phyloP scores from a whole-genome alignment of 2,113 vertebrate species.

The Trematocara nigrifrons region DNA sequence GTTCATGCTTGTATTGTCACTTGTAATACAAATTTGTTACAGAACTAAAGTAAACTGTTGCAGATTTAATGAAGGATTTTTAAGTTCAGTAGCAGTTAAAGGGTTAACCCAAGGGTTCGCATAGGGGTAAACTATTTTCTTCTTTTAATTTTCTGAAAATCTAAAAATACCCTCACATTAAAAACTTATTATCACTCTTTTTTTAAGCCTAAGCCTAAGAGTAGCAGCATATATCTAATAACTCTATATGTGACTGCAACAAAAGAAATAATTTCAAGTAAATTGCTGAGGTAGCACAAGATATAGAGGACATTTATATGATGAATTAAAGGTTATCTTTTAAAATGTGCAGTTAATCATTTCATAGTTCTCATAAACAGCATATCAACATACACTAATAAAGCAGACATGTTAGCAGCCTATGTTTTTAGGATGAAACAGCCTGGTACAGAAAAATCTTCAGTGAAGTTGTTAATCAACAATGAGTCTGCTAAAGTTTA shows the following conservation, averaged over 20 bases:
- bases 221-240: constrained; percentile 3
- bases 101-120: background rate
- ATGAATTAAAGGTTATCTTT: background rate
- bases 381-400: background rate
- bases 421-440: background rate
- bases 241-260: background rate
- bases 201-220: background rate
- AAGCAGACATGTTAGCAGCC: background rate
- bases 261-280: background rate
- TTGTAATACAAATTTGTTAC: background rate
- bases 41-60: background rate
- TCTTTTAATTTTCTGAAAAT: background rate
- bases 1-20: background rate
- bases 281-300: background rate
- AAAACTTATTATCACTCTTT: background rate
- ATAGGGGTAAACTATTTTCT: constrained; percentile 13
- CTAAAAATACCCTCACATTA: background rate
- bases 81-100: background rate
- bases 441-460: background rate
- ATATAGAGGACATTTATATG: background rate
- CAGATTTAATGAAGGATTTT: background rate
- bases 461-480: background rate
- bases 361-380: background rate
- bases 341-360: background rate
- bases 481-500: background rate